Base-by-base conservation (phyloP, 2,888 invertebrate species). In the Athetis lepigone region DNA sequence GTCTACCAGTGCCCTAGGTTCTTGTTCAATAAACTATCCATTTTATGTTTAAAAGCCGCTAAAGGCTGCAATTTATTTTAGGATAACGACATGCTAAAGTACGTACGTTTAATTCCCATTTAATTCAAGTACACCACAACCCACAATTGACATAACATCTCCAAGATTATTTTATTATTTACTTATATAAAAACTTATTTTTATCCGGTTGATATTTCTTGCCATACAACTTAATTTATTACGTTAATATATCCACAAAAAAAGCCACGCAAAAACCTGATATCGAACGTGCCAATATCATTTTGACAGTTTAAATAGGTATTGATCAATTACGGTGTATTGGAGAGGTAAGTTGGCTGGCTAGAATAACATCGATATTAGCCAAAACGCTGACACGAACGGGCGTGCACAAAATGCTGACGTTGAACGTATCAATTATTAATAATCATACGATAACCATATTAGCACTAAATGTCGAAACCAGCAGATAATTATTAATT, bases 291-390 rank as follows among this genome's bases (percentile, higher is more conserved):
- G 45, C 16, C 25, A 18, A 29, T 33, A 62, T 33, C 29, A 33
- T 42, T 59, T 60, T 59, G 57, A 54, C 59, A 75, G 25, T 21
- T 45, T 33, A 66, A 74, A 65, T 74, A n/a, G n/a, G n/a, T n/a
- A 70, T 75, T 75, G 43, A 66, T 49, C 52, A 75, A 66, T 66
- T 58, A 62, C n/a, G 13, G 23, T 42, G 39, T 59, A 47, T 63
- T 59, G 27, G 16, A 7, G 56, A 49, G 0, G 40, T 52, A 59
- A 74, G 63, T 27, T 6, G 33, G 4, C 29, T 58, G 27, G 4
- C 29, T 55, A 55, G 29, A 42, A 46, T 19, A 69, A 40, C 58
- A 47, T 55, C 51, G 45, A 7, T 51, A 46, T 36, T 62, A 19
- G 36, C 23, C 27, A 40, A 49, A 55, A 52, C 39, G 74, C 57